Percentiles rank a stretch among this genome's conserved stretches.
phyloP scores from a whole-genome alignment of 1,140 invertebrate species.

The Scaptomyza graminum region DNA sequence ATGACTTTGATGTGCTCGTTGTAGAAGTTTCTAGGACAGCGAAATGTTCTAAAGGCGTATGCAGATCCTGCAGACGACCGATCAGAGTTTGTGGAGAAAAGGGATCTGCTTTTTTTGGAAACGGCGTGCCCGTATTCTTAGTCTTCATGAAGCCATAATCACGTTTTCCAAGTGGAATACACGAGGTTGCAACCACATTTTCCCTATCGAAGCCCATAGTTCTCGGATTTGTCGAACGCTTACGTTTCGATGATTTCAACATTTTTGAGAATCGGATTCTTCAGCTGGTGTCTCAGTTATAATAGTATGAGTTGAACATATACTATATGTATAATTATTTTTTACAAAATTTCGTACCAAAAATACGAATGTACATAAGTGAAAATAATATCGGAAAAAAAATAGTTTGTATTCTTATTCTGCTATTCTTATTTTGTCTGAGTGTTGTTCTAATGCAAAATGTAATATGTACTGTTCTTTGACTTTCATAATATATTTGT shows the following conservation, averaged over 20 bases:
- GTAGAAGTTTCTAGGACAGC: no score
- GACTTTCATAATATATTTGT: background rate
- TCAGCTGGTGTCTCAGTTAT: background rate
- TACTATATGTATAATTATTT: no score
- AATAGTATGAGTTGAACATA: no score
- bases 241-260: background rate
- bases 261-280: background rate
- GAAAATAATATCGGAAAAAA: background rate
- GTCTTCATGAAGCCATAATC: slow-evolving; percentile 44
- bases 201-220: background rate
- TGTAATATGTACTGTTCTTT: background rate
- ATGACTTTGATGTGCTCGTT: background rate
- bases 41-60: background rate
- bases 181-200: slow-evolving; percentile 7
- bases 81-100: background rate
- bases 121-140: slow-evolving; percentile 8
- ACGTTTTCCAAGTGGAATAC: background rate
- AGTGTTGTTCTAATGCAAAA: background rate
- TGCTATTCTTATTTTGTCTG: background rate
- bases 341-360: background rate
- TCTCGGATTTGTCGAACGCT: background rate
- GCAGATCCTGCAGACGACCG: background rate
- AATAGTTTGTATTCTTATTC: background rate
- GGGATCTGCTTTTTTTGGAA: background rate
- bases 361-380: background rate